phyloP scores from a whole-genome alignment of 2,113 vertebrate genomes.

The Bubo blakistoni region DNA sequence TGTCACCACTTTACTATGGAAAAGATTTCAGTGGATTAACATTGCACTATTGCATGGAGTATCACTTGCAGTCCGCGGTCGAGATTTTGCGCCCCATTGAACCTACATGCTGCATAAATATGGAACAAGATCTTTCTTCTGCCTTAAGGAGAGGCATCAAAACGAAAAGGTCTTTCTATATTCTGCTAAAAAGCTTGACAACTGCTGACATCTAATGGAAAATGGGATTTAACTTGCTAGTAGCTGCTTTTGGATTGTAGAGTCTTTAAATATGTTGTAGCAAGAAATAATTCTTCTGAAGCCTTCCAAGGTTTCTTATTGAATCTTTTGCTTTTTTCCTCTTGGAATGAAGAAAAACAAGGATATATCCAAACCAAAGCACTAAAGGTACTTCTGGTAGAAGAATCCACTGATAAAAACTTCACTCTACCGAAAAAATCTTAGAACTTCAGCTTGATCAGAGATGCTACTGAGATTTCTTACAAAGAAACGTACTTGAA shows the following conservation, averaged over 20 bases:
- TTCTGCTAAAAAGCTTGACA: background rate
- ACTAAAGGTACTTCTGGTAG: background rate
- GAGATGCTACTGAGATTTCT: accelerated
- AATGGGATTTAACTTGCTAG: background rate
- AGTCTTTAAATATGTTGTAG: background rate
- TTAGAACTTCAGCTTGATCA: background rate
- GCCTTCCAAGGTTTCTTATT: background rate
- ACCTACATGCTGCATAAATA: background rate
- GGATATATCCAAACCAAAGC: background rate
- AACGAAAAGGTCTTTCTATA: background rate
- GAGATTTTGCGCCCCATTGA: background rate
- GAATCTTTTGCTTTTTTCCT: background rate
- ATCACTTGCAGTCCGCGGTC: background rate
- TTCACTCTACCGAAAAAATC: background rate
- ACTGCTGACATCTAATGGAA: background rate
- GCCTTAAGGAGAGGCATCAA: background rate
- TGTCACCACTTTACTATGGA: background rate
- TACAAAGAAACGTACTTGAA: background rate
- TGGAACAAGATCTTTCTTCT: background rate
- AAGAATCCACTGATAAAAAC: background rate
- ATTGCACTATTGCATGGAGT: background rate
- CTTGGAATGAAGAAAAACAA: background rate
- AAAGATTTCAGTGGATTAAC: background rate
- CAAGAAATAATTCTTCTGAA: background rate
- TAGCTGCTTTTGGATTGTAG: background rate